Evolutionary conservation across 2,113 vertebrate genomes (phyloP).

Genomic region (Serilophus lunatus): DNA sequence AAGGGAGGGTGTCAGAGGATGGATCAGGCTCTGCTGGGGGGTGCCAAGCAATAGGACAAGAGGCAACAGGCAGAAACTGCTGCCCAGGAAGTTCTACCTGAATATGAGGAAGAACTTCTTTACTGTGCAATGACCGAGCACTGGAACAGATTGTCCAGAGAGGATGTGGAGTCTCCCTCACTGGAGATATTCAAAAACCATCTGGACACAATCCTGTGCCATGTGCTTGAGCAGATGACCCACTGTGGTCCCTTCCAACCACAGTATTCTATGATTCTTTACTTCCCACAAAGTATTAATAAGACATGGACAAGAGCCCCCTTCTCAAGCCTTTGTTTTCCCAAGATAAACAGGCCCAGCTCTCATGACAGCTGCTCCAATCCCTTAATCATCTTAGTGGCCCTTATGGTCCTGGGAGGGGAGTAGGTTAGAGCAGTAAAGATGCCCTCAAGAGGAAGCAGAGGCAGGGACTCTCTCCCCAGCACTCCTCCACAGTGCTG

Average conservation of each 20-base stretch:
- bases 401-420: background rate
- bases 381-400: background rate
- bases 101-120: background rate
- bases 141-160: background rate
- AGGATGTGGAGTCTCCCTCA: background rate
- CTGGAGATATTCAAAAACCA: background rate
- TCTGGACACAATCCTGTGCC: background rate
- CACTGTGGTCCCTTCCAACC: background rate
- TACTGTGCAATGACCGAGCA: background rate
- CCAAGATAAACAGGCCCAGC: background rate
- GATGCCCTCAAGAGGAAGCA: background rate
- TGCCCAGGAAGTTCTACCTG: background rate
- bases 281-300: background rate
- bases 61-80: background rate
- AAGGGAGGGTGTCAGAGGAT: background rate
- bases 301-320: background rate
- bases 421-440: background rate
- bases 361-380: background rate
- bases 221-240: background rate
- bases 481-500: background rate
- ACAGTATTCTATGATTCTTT: background rate
- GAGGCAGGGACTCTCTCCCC: background rate
- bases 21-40: background rate
- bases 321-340: background rate
- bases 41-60: background rate